Percentiles rank a stretch among this genome's conserved stretches.
These are phyloP conservation scores for Thaleichthys pacificus DNA, from an alignment of 2,797 vertebrate species.

Conservation along the genomic window DNA sequence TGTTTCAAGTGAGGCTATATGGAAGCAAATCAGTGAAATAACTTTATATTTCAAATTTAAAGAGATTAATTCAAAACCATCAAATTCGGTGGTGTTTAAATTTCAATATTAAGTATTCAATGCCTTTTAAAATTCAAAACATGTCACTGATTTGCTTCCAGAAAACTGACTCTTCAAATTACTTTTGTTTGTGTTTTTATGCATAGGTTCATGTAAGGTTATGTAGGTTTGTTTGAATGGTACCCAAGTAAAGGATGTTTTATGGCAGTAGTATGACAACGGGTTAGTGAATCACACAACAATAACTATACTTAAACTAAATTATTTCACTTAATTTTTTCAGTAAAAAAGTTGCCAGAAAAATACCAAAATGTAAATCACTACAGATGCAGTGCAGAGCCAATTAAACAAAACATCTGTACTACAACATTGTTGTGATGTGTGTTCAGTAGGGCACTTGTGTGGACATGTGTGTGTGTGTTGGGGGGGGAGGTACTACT, in stretches of 20 bases:
- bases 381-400: not conserved
- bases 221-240: not conserved
- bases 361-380: not conserved
- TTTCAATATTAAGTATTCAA: too few relatives aligned
- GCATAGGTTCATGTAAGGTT: not conserved
- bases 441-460: not conserved
- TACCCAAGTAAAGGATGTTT: not conserved
- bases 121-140: too few relatives aligned
- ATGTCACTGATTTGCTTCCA: too few relatives aligned
- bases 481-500: slow-evolving; percentile 44
- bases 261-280: not conserved
- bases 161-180: too few relatives aligned
- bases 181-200: not conserved
- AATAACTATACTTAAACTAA: not conserved
- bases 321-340: not conserved
- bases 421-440: not conserved
- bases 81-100: too few relatives aligned
- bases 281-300: not conserved
- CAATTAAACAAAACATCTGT: too few relatives aligned
- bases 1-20: not conserved
- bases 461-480: not conserved
- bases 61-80: too few relatives aligned
- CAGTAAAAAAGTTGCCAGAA: not conserved
- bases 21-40: not conserved
- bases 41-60: too few relatives aligned